phyloP scores from a whole-genome alignment of 2,888 invertebrate species.

The Pimpla rufipes region DNA sequence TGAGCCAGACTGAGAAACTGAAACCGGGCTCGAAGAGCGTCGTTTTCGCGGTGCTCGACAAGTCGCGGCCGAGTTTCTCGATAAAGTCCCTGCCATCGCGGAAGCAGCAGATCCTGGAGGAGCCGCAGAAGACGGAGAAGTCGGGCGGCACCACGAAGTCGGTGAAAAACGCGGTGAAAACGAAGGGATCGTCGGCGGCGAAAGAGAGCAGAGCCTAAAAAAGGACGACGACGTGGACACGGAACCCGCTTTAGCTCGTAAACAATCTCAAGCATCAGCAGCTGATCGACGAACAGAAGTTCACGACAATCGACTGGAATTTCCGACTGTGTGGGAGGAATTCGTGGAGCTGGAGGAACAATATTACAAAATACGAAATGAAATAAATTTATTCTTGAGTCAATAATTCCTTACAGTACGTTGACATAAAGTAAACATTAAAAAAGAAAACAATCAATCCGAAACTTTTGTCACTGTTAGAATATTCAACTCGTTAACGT shows the following conservation, averaged over 20 bases:
- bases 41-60: constrained; percentile 93
- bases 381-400: too few relatives aligned
- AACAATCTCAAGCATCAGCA: constrained; percentile 97
- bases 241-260: constrained; percentile 88
- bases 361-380: too few relatives aligned
- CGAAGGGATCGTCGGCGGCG: constrained; percentile 85
- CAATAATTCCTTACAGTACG: too few relatives aligned
- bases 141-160: constrained; percentile 87
- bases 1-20: constrained; percentile 91
- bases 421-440: too few relatives aligned
- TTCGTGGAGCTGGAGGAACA: constrained; percentile 98
- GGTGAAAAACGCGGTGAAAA: constrained; percentile 86
- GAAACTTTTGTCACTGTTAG: too few relatives aligned
- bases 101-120: constrained; percentile 86
- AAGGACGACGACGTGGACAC: constrained; percentile 95
- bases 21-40: constrained; percentile 93
- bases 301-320: constrained; percentile 98
- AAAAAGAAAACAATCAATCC: too few relatives aligned
- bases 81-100: constrained; percentile 91
- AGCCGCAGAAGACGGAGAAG: constrained; percentile 87
- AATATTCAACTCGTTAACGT: too few relatives aligned
- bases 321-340: constrained; percentile 96
- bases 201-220: constrained; percentile 87
- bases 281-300: constrained; percentile 96
- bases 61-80: constrained; percentile 94